Percentiles rank a stretch among this genome's conserved stretches.
Conservation (phyloP, 1,140 invertebrate species). For the Diploscapter pachys region DNA sequence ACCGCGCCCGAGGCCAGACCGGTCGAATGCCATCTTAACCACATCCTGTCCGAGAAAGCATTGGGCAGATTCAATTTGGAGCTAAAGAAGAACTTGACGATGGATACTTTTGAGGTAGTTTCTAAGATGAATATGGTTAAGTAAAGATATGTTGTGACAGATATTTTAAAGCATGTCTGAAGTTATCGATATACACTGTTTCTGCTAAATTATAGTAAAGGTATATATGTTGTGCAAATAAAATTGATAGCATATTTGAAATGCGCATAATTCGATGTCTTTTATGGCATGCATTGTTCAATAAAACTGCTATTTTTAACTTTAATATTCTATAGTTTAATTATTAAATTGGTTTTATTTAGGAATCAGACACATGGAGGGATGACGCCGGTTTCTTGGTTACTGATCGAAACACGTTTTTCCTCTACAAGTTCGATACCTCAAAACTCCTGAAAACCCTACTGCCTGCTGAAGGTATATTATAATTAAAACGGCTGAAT, state of each 20-base stretch:
- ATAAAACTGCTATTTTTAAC: no score
- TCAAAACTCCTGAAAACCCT: constrained; percentile 34
- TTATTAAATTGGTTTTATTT: background rate
- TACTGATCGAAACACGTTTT: constrained; percentile 45
- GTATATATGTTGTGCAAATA: background rate
- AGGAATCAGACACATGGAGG: constrained; percentile 36
- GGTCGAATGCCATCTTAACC: constrained; percentile 51
- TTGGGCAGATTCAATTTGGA: constrained; percentile 51
- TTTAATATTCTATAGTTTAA: no score
- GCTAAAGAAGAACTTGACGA: constrained; percentile 58
- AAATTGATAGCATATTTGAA: no score
- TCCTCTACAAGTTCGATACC: constrained; percentile 40
- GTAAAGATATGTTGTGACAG: no score
- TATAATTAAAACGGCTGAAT: background rate
- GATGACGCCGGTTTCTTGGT: constrained; percentile 55
- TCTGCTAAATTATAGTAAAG: background rate
- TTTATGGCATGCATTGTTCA: no score
- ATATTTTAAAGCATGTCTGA: no score
- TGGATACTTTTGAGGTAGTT: constrained; percentile 50
- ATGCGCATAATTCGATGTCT: no score
- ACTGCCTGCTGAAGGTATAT: background rate
- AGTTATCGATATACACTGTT: background rate
- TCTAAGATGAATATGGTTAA: no score
- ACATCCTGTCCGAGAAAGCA: constrained; percentile 49
- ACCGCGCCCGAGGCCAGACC: constrained; percentile 47